phyloP scores from a whole-genome alignment of 2,888 invertebrate species.

The Lottia gigantea region DNA sequence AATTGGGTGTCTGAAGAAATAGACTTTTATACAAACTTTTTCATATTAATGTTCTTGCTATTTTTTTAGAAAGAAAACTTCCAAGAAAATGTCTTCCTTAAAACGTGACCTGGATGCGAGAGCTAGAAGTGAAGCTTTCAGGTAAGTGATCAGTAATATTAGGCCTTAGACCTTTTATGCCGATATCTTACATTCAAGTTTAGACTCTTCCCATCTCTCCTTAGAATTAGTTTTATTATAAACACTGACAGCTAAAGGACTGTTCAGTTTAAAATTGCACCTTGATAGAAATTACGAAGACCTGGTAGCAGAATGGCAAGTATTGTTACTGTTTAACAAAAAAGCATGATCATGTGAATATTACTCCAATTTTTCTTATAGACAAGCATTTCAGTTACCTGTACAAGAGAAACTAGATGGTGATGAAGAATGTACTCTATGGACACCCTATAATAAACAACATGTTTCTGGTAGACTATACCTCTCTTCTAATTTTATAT shows the following conservation, averaged over 20 bases:
- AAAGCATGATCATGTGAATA: no score
- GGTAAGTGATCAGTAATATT: no score
- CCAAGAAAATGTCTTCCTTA: constrained; percentile 89
- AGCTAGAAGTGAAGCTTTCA: constrained; percentile 90
- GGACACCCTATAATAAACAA: constrained; percentile 94
- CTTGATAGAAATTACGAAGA: no score
- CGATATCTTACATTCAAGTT: no score
- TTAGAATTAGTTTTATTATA: no score
- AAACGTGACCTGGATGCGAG: constrained; percentile 95
- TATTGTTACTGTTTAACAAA: no score
- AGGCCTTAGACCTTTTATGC: no score
- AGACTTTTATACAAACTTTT: background rate
- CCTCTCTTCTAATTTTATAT: constrained; percentile 92
- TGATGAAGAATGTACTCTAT: constrained; percentile 86
- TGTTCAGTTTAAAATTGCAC: no score
- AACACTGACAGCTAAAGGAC: no score
- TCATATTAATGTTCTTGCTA: background rate
- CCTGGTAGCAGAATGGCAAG: no score
- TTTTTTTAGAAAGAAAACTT: constrained; percentile 77
- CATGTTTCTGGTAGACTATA: constrained; percentile 89
- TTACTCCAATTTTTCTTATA: constrained; percentile 38
- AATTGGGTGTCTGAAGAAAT: no score
- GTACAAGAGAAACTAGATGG: constrained; percentile 93
- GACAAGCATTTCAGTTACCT: constrained; percentile 77
- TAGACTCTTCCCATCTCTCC: no score